These are phyloP conservation scores for Cuniculus paca DNA, from an alignment of 2,797 vertebrate genomes.

Conservation along the genomic window DNA sequence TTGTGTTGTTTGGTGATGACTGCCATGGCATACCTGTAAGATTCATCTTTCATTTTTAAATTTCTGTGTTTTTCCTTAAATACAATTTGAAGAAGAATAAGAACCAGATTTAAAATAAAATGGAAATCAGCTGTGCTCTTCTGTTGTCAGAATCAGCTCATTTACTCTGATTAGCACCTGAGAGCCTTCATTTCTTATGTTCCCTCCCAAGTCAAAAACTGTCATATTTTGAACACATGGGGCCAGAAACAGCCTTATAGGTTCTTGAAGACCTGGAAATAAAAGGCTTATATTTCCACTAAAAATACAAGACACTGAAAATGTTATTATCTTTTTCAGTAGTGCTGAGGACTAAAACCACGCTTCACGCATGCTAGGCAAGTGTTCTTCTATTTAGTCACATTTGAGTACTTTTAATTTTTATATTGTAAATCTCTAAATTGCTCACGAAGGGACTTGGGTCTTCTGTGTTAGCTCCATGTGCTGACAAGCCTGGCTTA, in stretches of 20 bases:
- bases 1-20: neutral
- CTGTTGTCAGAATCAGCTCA: neutral
- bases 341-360: neutral
- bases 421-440: neutral
- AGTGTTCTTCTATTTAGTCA: neutral
- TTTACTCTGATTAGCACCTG: conserved; percentile 11
- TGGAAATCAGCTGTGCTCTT: neutral
- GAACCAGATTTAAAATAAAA: conserved; percentile 49
- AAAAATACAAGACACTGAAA: neutral
- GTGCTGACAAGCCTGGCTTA: neutral
- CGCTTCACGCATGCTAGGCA: neutral
- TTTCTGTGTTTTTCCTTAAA: neutral
- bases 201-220: conserved; percentile 11
- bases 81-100: neutral
- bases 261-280: neutral
- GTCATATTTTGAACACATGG: neutral
- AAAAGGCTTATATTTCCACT: neutral
- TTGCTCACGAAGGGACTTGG: neutral
- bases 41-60: neutral
- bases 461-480: neutral
- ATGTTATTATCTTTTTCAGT: neutral
- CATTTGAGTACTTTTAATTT: neutral
- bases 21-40: neutral
- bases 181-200: neutral
- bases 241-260: neutral